Conservation (phyloP, 1,140 invertebrate species). For the Hyles euphorbiae region DNA sequence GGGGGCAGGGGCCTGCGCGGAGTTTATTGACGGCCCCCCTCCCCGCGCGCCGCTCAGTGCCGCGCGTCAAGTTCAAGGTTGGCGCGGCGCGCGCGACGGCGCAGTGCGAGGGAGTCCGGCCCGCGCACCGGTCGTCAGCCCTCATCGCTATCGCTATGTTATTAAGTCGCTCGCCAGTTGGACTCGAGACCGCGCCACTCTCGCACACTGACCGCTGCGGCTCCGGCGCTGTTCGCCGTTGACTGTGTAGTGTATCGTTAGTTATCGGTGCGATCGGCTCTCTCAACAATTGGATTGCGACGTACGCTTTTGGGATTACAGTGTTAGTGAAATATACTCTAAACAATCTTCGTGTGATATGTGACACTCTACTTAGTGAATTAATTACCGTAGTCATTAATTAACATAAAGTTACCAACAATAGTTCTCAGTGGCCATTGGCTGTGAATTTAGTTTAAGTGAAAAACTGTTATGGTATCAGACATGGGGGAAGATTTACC, state of each 20-base stretch:
- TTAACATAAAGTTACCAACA: conserved; percentile 61
- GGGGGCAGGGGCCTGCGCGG: conserved; percentile 66
- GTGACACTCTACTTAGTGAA: conserved; percentile 51
- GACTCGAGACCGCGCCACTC: conserved; percentile 54
- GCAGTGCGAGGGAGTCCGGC: conserved; percentile 74
- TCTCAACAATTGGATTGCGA: conserved; percentile 49
- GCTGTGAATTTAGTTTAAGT: conserved; percentile 69
- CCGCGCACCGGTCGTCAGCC: conserved; percentile 75
- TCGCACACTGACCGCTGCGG: conserved; percentile 42
- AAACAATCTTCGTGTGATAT: conserved; percentile 48
- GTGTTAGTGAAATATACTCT: conserved; percentile 45
- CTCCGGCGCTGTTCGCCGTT: conserved; percentile 25
- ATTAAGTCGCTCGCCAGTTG: conserved; percentile 54
- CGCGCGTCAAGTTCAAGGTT: conserved; percentile 84
- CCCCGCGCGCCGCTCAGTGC: conserved; percentile 24
- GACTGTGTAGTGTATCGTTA: conserved; percentile 21
- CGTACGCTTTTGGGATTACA: conserved; percentile 58
- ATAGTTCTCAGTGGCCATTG: conserved; percentile 62
- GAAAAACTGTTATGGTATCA: conserved; percentile 69
- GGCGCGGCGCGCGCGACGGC: conserved; percentile 79
- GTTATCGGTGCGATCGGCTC: conserved; percentile 23
- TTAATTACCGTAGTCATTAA: conserved; percentile 40
- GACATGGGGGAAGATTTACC: conserved; percentile 91
- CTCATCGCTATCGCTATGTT: conserved; percentile 66
- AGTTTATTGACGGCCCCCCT: conserved; percentile 69